These are phyloP conservation scores for Megalopta genalis DNA, from an alignment of 1,140 invertebrate genomes.

Conservation along the genomic window DNA sequence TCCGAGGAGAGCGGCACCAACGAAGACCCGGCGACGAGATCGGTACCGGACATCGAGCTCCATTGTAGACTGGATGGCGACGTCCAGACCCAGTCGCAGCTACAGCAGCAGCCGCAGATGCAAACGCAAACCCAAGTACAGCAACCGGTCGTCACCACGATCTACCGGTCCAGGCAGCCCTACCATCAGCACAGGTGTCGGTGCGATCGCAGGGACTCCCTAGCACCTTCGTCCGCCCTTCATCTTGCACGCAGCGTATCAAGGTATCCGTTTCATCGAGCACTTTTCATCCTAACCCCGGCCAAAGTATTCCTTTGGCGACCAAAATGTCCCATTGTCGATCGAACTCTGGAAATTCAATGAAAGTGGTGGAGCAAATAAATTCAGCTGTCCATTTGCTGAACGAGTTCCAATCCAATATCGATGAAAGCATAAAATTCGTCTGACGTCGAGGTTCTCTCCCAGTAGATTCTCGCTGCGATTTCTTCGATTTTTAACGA, in stretches of 20 bases:
- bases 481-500: too few relatives aligned
- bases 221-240: conserved; percentile 86
- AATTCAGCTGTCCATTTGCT: too few relatives aligned
- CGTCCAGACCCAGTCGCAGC: conserved; percentile 73
- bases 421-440: too few relatives aligned
- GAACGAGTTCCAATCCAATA: too few relatives aligned
- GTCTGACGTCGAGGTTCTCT: too few relatives aligned
- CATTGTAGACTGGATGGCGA: conserved; percentile 84
- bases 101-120: conserved; percentile 79
- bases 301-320: too few relatives aligned
- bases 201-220: conserved; percentile 87
- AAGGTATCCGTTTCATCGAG: conserved; percentile 71
- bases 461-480: too few relatives aligned
- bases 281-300: too few relatives aligned
- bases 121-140: conserved; percentile 62
- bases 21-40: conserved; percentile 87
- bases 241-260: conserved; percentile 88
- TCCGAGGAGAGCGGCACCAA: conserved; percentile 88
- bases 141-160: conserved; percentile 54
- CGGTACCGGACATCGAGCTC: conserved; percentile 93
- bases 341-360: too few relatives aligned
- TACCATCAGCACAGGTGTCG: conserved; percentile 80
- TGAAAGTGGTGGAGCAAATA: too few relatives aligned
- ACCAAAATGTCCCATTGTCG: too few relatives aligned
- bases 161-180: conserved; percentile 70